Evolutionary conservation across 2,113 vertebrate genomes (phyloP).

Genomic region (Aramus guarauna): DNA sequence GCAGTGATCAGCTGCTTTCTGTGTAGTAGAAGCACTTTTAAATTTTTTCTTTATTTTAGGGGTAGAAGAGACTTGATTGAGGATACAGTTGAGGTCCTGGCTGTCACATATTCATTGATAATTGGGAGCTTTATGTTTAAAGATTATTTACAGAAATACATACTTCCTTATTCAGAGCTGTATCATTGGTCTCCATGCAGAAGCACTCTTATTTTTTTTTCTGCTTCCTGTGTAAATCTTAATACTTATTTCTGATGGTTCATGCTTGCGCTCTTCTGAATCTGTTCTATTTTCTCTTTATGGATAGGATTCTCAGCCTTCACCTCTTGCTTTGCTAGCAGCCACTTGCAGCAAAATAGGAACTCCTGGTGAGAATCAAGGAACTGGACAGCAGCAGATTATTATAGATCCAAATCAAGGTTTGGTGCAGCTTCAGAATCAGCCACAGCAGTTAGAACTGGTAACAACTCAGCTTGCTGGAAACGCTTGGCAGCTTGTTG

Average conservation of each 20-base stretch:
- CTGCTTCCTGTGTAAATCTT: conserved; percentile 42
- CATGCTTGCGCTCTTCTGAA: conserved; percentile 73
- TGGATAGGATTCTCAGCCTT: conserved; percentile 95
- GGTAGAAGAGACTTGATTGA: not conserved
- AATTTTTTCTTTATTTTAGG: not conserved
- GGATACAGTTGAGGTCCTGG: not conserved
- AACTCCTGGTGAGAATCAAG: conserved; percentile 87
- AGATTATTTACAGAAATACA: not conserved
- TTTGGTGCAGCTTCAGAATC: conserved; percentile 90
- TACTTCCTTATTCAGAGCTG: conserved; percentile 37
- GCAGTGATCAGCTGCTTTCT: not conserved
- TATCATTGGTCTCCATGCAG: not conserved
- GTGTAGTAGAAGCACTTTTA: not conserved
- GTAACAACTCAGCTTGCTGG: conserved; percentile 95
- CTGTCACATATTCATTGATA: not conserved
- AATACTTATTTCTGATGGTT: conserved; percentile 37
- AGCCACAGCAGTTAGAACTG: conserved; percentile 92
- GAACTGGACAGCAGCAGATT: conserved; percentile 85
- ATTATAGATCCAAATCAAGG: conserved; percentile 93
- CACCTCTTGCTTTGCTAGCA: conserved; percentile 95
- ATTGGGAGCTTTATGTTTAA: conserved; percentile 13
- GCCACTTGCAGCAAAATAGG: conserved; percentile 99
- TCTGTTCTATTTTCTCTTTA: conserved; percentile 72
- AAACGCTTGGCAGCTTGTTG: conserved; percentile 96
- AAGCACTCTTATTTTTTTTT: not conserved